These are phyloP conservation scores for Agrenia bidenticulata DNA, from an alignment of 2,888 invertebrate species.

Conservation along the genomic window DNA sequence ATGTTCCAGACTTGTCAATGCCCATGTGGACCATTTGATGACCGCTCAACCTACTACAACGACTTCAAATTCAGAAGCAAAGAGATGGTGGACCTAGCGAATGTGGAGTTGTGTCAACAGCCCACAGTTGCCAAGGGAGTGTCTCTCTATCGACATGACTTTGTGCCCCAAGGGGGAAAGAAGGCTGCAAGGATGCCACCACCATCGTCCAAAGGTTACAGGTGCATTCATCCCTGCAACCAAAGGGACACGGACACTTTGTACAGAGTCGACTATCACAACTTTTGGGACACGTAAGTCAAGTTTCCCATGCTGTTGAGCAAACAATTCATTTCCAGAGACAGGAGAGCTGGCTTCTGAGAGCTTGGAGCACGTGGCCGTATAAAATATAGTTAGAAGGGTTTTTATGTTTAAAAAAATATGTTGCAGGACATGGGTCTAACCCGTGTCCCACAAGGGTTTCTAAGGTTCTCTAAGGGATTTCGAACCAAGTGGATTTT, in stretches of 20 bases:
- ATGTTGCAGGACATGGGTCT: too few species aligned
- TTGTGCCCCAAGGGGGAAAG: constrained; percentile 37
- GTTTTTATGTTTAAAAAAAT: too few species aligned
- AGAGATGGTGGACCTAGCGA: constrained; percentile 31
- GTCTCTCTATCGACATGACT: constrained; percentile 39
- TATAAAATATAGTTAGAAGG: background rate
- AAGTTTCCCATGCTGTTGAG: too few species aligned
- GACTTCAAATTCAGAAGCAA: constrained; percentile 44
- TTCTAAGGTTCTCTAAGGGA: background rate
- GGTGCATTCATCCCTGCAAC: constrained; percentile 45
- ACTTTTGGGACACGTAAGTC: constrained; percentile 48
- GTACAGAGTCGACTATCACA: constrained; percentile 31
- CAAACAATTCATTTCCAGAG: too few species aligned
- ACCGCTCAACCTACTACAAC: constrained; percentile 41
- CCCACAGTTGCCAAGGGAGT: constrained; percentile 30
- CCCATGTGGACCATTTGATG: constrained; percentile 49
- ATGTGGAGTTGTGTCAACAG: constrained; percentile 34
- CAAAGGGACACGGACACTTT: constrained; percentile 35
- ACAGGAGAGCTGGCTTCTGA: too few species aligned
- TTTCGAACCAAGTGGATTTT: too few species aligned
- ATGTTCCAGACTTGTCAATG: constrained; percentile 30
- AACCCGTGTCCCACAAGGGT: too few species aligned
- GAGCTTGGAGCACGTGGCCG: too few species aligned
- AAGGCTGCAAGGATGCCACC: constrained; percentile 46
- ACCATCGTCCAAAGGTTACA: constrained; percentile 33